These are phyloP conservation scores for Synergus gifuensis DNA, from an alignment of 2,888 invertebrate genomes.

Conservation along the genomic window DNA sequence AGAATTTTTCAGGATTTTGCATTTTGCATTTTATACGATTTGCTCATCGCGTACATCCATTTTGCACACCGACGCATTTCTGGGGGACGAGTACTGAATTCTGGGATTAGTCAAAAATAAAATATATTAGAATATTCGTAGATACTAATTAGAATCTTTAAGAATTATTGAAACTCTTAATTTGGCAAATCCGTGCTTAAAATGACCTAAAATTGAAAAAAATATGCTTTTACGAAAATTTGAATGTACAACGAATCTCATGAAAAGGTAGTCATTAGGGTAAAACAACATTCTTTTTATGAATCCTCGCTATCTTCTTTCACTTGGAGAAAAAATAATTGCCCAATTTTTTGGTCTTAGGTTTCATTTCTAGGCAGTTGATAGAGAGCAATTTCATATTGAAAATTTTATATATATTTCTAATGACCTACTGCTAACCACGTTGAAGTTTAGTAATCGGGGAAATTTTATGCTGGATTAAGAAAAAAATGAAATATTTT, in stretches of 20 bases:
- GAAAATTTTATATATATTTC: background rate
- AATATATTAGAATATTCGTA: too few species aligned
- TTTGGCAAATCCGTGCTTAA: background rate
- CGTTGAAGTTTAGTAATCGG: background rate
- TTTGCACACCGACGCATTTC: slow-evolving; percentile 23
- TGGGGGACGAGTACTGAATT: slow-evolving; percentile 25
- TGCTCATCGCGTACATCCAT: background rate
- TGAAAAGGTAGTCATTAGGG: background rate
- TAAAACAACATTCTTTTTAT: too few species aligned
- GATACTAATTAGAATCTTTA: background rate
- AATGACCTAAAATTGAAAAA: background rate
- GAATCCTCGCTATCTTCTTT: too few species aligned
- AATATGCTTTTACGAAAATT: background rate
- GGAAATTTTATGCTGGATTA: background rate
- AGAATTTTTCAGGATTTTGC: background rate
- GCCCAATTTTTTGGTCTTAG: too few species aligned
- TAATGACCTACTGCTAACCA: background rate
- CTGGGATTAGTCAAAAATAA: background rate
- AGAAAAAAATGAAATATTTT: background rate
- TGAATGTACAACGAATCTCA: background rate
- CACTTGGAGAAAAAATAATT: too few species aligned
- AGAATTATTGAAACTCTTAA: background rate
- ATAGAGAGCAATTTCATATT: background rate
- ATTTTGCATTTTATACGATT: background rate
- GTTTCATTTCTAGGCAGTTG: too few species aligned